These are phyloP conservation scores for Boleophthalmus pectinirostris DNA, from an alignment of 2,113 vertebrate genomes.

Conservation along the genomic window DNA sequence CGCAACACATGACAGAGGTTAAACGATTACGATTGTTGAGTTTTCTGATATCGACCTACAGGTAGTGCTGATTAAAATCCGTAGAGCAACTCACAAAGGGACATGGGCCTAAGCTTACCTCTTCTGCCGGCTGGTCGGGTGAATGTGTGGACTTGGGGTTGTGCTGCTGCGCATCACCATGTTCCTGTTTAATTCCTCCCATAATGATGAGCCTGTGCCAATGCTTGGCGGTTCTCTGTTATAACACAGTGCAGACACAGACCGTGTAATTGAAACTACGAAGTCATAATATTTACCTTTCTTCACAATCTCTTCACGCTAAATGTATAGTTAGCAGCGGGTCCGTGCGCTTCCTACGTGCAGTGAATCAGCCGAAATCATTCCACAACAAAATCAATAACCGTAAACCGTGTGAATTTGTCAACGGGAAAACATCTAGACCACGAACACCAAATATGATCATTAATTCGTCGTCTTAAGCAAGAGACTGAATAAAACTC, in stretches of 20 bases:
- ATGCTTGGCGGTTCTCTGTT: not conserved
- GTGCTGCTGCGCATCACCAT: constrained; percentile 69
- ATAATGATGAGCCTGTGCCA: constrained; percentile 37
- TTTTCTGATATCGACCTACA: not conserved
- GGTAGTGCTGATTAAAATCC: not conserved
- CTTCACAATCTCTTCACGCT: constrained; percentile 18
- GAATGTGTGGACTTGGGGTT: constrained; percentile 64
- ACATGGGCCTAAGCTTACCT: constrained; percentile 51
- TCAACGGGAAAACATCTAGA: not conserved
- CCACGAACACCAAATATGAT: not conserved
- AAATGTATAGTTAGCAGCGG: constrained; percentile 55
- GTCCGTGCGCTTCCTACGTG: constrained; percentile 15
- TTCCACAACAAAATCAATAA: not conserved
- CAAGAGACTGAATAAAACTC: constrained; percentile 26
- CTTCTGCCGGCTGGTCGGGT: constrained; percentile 72
- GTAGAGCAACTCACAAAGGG: not conserved
- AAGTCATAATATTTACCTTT: not conserved
- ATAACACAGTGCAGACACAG: not conserved
- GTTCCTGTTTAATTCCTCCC: constrained; percentile 82
- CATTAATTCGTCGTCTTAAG: not conserved
- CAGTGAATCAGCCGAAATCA: not conserved
- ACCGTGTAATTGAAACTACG: not conserved
- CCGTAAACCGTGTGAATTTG: not conserved
- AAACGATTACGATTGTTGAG: not conserved
- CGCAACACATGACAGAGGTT: no score